Conservation (phyloP, 2,797 vertebrate species). For the Odontamblyopus rebecca region DNA sequence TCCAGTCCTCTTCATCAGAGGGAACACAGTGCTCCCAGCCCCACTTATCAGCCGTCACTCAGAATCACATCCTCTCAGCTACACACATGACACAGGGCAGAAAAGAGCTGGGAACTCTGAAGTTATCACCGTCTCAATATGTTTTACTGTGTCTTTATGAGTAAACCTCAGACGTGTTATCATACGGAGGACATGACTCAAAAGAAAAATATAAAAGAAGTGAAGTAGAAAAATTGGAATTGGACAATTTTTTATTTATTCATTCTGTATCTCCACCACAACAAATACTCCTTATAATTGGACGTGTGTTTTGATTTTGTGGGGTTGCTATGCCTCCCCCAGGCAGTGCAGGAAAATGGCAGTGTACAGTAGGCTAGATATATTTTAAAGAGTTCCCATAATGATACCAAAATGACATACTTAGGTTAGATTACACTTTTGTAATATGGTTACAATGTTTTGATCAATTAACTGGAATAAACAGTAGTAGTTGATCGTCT, state of each 20-base stretch:
- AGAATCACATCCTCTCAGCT: neutral
- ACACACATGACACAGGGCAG: neutral
- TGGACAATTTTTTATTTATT: neutral
- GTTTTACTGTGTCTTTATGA: neutral
- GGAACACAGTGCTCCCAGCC: constrained; percentile 26
- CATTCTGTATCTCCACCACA: neutral
- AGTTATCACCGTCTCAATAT: neutral
- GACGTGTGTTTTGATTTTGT: neutral
- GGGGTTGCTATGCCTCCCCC: constrained; percentile 42
- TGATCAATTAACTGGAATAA: no score
- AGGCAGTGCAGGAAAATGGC: constrained; percentile 27
- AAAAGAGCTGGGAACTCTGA: neutral
- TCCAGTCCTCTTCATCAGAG: constrained; percentile 6
- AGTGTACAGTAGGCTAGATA: neutral
- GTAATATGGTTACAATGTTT: no score
- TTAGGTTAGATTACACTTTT: no score
- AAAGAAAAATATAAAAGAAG: neutral
- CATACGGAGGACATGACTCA: neutral
- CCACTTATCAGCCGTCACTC: constrained; percentile 18
- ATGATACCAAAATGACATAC: neutral
- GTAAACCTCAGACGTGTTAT: neutral
- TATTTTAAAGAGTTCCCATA: neutral
- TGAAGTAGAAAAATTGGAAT: neutral
- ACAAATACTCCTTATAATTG: neutral
- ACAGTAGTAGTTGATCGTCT: no score